Percentiles rank a stretch among this genome's conserved stretches.
Conservation (phyloP, 2,888 invertebrate species). For the Dynastes maya region DNA sequence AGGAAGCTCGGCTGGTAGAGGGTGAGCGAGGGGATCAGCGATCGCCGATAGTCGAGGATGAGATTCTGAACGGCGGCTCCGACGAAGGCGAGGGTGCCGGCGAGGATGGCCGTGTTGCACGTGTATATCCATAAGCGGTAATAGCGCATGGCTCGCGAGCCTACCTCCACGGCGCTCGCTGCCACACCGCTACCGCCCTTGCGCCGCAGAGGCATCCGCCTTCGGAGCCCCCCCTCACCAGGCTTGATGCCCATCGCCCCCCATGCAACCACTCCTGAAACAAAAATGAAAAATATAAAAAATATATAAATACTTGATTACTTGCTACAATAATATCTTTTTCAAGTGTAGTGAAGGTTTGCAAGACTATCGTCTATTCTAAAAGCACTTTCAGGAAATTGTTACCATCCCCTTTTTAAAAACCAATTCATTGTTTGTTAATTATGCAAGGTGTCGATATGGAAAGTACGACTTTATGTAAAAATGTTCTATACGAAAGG, state of each 20-base stretch:
- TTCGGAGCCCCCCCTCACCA: slow-evolving; percentile 70
- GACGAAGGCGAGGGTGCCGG: slow-evolving; percentile 86
- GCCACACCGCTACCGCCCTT: slow-evolving; percentile 70
- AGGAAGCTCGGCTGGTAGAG: slow-evolving; percentile 87
- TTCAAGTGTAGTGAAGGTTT: no score
- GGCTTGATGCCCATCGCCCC: slow-evolving; percentile 71
- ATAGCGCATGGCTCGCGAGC: slow-evolving; percentile 79
- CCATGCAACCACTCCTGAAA: slow-evolving; percentile 74
- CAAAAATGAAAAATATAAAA: slow-evolving; percentile 66
- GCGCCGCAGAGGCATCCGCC: slow-evolving; percentile 73
- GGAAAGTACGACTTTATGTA: no score
- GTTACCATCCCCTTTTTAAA: no score
- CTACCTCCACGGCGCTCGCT: slow-evolving; percentile 70
- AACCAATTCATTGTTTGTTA: no score
- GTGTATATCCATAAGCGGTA: slow-evolving; percentile 94
- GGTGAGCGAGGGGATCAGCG: slow-evolving; percentile 82
- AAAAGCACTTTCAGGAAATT: no score
- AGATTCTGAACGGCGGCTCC: slow-evolving; percentile 83
- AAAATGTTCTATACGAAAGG: no score
- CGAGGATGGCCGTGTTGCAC: slow-evolving; percentile 90
- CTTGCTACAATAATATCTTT: no score
- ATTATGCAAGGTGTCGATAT: no score
- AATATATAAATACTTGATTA: no score
- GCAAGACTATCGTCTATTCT: no score
- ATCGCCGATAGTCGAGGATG: slow-evolving; percentile 79